phyloP scores from a whole-genome alignment of 2,113 vertebrate genomes.

The Lynx canadensis region DNA sequence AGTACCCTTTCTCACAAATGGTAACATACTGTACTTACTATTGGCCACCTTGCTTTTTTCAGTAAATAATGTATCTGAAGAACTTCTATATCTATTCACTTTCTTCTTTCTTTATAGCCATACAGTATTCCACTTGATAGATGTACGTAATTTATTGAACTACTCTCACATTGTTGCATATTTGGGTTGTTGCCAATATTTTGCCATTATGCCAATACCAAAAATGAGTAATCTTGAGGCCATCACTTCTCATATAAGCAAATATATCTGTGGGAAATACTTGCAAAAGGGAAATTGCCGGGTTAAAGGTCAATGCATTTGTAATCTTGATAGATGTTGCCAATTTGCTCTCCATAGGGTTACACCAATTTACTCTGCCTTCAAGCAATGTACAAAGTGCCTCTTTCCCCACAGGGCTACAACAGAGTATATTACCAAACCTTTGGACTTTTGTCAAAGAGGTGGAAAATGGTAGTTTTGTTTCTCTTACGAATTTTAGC shows the following conservation, averaged over 20 bases:
- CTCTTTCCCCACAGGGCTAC: background rate
- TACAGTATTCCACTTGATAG: background rate
- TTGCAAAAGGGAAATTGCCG: background rate
- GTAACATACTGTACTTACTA: background rate
- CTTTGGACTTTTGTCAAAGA: background rate
- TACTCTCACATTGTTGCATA: background rate
- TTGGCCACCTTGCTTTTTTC: background rate
- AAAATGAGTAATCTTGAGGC: background rate
- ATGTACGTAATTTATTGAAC: background rate
- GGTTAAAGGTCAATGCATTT: background rate
- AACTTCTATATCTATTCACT: background rate
- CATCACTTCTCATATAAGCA: constrained; percentile 6
- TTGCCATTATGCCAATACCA: background rate
- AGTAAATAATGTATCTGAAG: background rate
- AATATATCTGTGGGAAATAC: background rate
- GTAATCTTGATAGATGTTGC: background rate
- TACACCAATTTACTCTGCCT: background rate
- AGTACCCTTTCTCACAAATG: background rate
- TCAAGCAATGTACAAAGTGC: background rate
- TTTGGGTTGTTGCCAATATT: background rate
- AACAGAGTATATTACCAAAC: background rate
- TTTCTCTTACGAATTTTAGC: background rate
- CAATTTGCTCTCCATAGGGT: background rate
- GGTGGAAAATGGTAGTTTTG: background rate
- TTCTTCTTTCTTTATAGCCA: background rate